Evolutionary conservation across 2,888 invertebrate genomes (phyloP).

Genomic region (Diachrysia chrysitis): DNA sequence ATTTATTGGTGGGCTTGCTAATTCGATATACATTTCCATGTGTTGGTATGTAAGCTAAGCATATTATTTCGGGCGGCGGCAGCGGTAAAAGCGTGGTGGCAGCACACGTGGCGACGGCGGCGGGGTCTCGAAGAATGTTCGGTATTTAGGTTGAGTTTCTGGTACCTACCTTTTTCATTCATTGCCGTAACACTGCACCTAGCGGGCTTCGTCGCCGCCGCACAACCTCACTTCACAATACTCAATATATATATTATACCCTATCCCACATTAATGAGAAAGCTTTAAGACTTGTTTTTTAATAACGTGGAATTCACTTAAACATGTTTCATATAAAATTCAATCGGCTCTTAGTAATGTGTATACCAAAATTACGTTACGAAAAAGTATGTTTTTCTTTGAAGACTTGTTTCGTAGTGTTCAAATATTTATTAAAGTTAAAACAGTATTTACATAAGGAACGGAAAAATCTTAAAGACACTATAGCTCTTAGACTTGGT

Average conservation of each 20-base stretch:
- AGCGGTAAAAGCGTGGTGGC: slow-evolving; percentile 82
- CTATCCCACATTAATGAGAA: slow-evolving; percentile 73
- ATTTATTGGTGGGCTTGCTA: slow-evolving; percentile 71
- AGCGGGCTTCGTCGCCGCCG: slow-evolving; percentile 64
- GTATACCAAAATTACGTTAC: slow-evolving; percentile 58
- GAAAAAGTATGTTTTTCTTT: slow-evolving; percentile 45
- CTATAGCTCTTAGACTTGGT: slow-evolving; percentile 14
- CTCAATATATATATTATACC: slow-evolving; percentile 76
- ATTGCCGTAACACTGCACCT: slow-evolving; percentile 86
- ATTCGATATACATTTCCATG: slow-evolving; percentile 77
- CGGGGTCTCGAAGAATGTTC: slow-evolving; percentile 83
- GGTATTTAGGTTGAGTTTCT: slow-evolving; percentile 89
- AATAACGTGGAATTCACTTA: slow-evolving; percentile 57
- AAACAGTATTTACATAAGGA: slow-evolving; percentile 36
- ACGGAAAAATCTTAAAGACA: slow-evolving; percentile 37
- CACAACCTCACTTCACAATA: slow-evolving; percentile 62
- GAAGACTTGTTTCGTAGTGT: slow-evolving; percentile 55
- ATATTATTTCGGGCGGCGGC: slow-evolving; percentile 81
- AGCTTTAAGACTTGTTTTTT: slow-evolving; percentile 70
- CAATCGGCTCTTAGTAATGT: slow-evolving; percentile 58
- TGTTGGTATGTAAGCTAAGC: slow-evolving; percentile 79
- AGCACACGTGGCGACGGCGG: slow-evolving; percentile 82
- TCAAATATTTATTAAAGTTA: slow-evolving; percentile 55
- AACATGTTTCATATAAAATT: slow-evolving; percentile 54
- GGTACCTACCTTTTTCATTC: slow-evolving; percentile 88